These are phyloP conservation scores for Zootermopsis nevadensis DNA, from an alignment of 2,888 invertebrate species.

Conservation along the genomic window DNA sequence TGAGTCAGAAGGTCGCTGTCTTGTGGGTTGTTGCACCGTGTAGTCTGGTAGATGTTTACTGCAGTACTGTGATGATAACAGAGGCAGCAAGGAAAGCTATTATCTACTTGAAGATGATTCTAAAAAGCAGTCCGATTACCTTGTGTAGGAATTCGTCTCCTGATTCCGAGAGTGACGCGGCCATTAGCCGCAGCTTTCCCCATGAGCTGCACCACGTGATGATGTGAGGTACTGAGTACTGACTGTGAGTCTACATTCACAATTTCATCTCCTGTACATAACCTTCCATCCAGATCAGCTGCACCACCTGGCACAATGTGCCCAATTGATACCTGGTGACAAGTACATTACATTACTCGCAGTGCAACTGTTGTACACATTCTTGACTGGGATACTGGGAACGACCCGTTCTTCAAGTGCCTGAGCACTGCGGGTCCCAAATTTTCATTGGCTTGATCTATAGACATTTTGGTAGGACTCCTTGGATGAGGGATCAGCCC, in stretches of 20 bases:
- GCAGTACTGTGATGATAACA: no score
- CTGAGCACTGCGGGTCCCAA: no score
- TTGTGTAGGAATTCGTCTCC: constrained; percentile 66
- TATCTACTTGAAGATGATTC: no score
- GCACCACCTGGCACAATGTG: constrained; percentile 97
- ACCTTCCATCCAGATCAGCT: constrained; percentile 89
- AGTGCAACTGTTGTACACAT: not conserved
- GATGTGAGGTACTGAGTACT: constrained; percentile 89
- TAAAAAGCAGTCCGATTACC: constrained; percentile 49
- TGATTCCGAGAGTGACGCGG: constrained; percentile 82
- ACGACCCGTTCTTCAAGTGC: no score
- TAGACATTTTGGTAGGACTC: no score
- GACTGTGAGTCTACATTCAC: constrained; percentile 91
- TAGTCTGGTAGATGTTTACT: no score
- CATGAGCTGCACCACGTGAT: constrained; percentile 92
- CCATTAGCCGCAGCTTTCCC: constrained; percentile 89
- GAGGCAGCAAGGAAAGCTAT: no score
- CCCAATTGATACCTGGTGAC: constrained; percentile 85
- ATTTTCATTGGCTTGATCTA: no score
- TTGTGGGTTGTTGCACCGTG: no score
- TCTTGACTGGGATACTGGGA: no score
- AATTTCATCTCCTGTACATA: constrained; percentile 93
- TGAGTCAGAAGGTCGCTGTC: no score
- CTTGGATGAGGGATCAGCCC: no score
- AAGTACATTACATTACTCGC: not conserved